Evolutionary conservation across 2,113 vertebrate genomes (phyloP).

Genomic region (Rafetus swinhoei): DNA sequence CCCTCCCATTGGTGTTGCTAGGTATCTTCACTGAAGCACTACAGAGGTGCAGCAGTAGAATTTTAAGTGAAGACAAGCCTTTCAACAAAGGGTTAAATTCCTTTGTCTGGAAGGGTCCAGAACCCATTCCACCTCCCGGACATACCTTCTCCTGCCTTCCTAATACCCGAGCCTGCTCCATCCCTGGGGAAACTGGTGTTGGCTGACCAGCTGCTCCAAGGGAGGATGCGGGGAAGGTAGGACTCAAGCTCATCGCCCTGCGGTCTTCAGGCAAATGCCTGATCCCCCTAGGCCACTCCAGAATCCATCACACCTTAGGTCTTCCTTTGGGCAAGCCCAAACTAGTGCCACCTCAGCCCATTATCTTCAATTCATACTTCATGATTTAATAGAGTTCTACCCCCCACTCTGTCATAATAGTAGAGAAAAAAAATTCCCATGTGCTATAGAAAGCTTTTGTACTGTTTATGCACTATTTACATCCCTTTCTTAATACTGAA

Average conservation of each 20-base stretch:
- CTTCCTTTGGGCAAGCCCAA: neutral
- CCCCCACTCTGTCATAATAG: neutral
- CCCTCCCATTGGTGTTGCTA: neutral
- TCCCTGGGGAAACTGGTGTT: too few species aligned
- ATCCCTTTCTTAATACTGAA: neutral
- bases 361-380: neutral
- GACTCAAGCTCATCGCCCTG: too few species aligned
- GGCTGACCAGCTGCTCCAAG: too few species aligned
- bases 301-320: neutral
- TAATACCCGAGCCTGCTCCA: too few species aligned
- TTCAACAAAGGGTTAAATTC: neutral
- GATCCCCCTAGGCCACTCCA: too few species aligned
- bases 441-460: neutral
- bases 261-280: too few species aligned
- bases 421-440: neutral
- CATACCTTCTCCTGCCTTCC: too few species aligned
- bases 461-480: neutral
- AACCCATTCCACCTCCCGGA: too few species aligned
- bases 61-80: neutral
- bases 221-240: too few species aligned
- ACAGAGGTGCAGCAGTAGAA: neutral
- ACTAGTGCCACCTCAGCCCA: neutral
- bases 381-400: neutral
- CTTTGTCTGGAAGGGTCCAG: neutral
- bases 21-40: neutral